Evolutionary conservation across 2,888 invertebrate species (phyloP).

Genomic region (Hipparchia semele): DNA sequence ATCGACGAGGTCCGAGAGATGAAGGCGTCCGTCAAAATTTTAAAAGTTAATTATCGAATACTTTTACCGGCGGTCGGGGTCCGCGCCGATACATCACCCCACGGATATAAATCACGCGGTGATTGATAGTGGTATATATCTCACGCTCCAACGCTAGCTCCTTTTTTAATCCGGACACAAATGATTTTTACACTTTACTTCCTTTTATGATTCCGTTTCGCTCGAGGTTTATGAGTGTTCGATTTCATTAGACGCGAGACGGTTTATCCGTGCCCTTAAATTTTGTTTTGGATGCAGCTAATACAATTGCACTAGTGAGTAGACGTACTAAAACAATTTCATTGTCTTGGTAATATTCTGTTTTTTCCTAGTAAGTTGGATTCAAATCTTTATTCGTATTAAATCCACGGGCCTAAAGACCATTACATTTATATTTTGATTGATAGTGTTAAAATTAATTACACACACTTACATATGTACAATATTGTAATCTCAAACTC

Average conservation of each 20-base stretch:
- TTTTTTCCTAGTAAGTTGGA: too few species aligned
- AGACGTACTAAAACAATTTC: too few species aligned
- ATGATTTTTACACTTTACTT: conserved; percentile 79
- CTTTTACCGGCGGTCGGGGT: conserved; percentile 66
- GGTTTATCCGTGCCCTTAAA: conserved; percentile 5
- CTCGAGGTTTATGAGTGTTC: conserved; percentile 64
- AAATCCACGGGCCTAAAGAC: too few species aligned
- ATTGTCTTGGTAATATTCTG: too few species aligned
- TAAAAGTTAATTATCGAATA: conserved; percentile 82
- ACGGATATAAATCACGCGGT: conserved; percentile 78
- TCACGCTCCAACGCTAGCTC: conserved; percentile 78
- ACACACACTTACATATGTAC: too few species aligned
- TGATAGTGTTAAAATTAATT: too few species aligned
- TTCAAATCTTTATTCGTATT: too few species aligned
- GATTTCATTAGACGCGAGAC: conserved; percentile 17
- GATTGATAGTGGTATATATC: conserved; percentile 80
- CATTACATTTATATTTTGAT: too few species aligned
- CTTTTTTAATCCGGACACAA: conserved; percentile 80
- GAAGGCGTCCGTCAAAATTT: conserved; percentile 78
- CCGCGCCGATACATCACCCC: conserved; percentile 74
- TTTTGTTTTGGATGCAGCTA: not conserved
- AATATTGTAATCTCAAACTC: too few species aligned
- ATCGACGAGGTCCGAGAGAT: conserved; percentile 54
- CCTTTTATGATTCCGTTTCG: conserved; percentile 65
- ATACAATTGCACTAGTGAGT: too few species aligned